phyloP scores from a whole-genome alignment of 35 echinoderm and acorn worm genomes.

The Ptychodera flava region DNA sequence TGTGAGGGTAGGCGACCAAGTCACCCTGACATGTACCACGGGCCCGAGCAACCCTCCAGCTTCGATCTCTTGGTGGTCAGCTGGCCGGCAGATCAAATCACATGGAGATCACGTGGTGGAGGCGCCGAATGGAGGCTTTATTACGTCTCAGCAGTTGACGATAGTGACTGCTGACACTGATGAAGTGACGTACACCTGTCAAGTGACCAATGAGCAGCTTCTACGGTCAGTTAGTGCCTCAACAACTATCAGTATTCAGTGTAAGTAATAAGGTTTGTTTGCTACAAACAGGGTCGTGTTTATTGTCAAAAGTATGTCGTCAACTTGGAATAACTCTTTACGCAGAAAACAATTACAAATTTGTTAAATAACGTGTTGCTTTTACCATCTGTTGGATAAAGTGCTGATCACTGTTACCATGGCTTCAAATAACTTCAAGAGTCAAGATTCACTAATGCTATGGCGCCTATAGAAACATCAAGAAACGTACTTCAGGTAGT shows the following conservation, averaged over 20 bases:
- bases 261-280: conserved; percentile 74
- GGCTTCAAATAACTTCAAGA: no score
- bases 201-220: conserved; percentile 65
- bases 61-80: conserved; percentile 62
- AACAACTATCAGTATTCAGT: conserved; percentile 80
- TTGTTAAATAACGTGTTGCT: no score
- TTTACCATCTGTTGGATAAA: no score
- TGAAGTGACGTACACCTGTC: conserved; percentile 69
- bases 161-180: conserved; percentile 42
- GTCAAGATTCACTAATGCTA: no score
- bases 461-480: no score
- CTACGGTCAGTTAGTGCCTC: conserved; percentile 26
- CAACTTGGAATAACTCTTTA: no score
- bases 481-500: no score
- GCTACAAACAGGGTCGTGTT: no score
- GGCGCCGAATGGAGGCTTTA: conserved; percentile 60
- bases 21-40: conserved; percentile 71
- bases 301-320: no score
- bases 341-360: no score
- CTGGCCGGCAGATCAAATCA: conserved; percentile 17
- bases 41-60: conserved; percentile 74
- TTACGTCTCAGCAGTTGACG: conserved; percentile 56
- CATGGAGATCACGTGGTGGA: conserved; percentile 38
- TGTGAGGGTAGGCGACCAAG: conserved; percentile 39
- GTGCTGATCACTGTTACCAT: no score